Base-by-base conservation (phyloP, 2,113 vertebrate genomes). In the Promerops cafer region DNA sequence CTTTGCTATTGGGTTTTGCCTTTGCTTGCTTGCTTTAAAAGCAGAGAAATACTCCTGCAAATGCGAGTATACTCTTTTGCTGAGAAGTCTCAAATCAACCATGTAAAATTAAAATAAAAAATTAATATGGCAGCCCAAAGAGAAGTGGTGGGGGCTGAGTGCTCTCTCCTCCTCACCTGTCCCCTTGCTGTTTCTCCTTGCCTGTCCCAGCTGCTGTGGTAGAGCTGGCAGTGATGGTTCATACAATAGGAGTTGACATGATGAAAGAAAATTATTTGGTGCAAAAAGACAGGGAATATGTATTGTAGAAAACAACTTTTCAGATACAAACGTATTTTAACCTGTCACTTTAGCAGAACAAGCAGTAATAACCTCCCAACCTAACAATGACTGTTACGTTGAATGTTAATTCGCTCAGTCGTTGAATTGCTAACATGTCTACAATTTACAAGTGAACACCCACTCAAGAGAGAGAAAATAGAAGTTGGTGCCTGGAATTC, bases 361-460 rank as follows among this genome's bases (percentile, higher is more conserved):
- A 92, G 93, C 86, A 90, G 69, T 93, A 94, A 95, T 96, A 96
- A 94, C 88, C 86, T 92, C 88, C 79, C 94, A 96, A 53, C 69
- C 93, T 94, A 96, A 93, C 90, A 89, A 86, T 81, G 93, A 96
- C 93, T 94, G 75, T 90, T 82, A 96, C 95, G 96, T 70, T 97
- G 97, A 98, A 97, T 94, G 94, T 97, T 98, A 98, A 98, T 98
- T 98, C 54, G 12, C 90, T 97, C 97, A 95, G 97, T 98, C 72
- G 76, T 90, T 97, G 97, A 97, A 98, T 97, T 97, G 97, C 97
- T 96, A 90, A 90, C 80, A 23, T 94, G 95, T 96, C 97, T 97
- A 96, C 96, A 92, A 90, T 95, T 97, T 97, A 97, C 65, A 97
- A 98, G 96, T 87, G 97, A 98, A 98, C 97, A 97, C 95, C 96